These are phyloP conservation scores for Salpingus planirostris DNA, from an alignment of 2,888 invertebrate genomes.

Conservation along the genomic window DNA sequence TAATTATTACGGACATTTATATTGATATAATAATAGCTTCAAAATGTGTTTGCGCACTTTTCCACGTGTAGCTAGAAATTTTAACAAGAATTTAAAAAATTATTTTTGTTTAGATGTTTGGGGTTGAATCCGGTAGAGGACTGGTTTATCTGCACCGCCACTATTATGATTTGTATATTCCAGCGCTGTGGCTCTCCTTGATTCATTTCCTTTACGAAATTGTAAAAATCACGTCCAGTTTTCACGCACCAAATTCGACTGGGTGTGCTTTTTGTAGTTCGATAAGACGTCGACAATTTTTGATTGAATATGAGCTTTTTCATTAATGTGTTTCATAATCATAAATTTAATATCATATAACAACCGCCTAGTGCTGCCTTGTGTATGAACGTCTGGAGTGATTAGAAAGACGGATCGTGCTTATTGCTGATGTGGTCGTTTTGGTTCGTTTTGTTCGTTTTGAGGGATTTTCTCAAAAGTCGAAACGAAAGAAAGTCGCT, in stretches of 20 bases:
- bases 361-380: constrained; percentile 29
- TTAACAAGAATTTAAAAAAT: constrained; percentile 12
- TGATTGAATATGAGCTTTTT: no score
- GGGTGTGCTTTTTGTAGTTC: no score
- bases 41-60: constrained; percentile 23
- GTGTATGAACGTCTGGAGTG: constrained; percentile 25
- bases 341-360: no score
- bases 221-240: no score
- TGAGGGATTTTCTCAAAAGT: constrained; percentile 23
- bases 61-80: constrained; percentile 21
- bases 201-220: no score
- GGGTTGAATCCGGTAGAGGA: constrained; percentile 3
- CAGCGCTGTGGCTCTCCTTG: no score
- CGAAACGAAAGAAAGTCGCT: no score
- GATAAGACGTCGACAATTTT: no score
- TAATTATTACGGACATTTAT: constrained; percentile 23
- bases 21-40: constrained; percentile 24
- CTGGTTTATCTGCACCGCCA: no score
- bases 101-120: constrained; percentile 11
- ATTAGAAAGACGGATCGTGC: constrained; percentile 27
- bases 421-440: constrained; percentile 29
- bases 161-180: no score
- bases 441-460: constrained; percentile 17
- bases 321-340: no score
- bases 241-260: no score